Percentiles rank a stretch among this genome's conserved stretches.
Evolutionary conservation across 2,113 vertebrate species (phyloP).

Genomic region (Stegastes partitus): DNA sequence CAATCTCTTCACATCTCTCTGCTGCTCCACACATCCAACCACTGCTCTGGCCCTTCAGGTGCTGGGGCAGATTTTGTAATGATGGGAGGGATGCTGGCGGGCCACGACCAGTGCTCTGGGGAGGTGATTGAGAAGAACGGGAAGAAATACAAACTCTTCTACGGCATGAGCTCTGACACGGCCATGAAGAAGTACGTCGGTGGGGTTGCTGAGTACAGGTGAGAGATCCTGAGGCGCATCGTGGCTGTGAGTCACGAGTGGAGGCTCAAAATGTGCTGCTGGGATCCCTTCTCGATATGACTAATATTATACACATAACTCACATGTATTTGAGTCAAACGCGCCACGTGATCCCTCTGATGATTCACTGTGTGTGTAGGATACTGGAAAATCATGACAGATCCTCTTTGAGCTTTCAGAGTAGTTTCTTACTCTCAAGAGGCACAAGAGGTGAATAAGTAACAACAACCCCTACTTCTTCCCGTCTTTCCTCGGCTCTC

Average conservation of each 20-base stretch:
- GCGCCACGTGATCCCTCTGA: too few species aligned
- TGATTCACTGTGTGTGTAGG: too few species aligned
- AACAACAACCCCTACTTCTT: too few species aligned
- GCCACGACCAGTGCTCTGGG: conserved; percentile 96
- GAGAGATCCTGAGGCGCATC: conserved; percentile 7
- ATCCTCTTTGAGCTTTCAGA: too few species aligned
- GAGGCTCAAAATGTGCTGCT: too few species aligned
- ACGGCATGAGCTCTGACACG: conserved; percentile 98
- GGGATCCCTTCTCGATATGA: too few species aligned
- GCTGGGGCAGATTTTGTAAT: conserved; percentile 98
- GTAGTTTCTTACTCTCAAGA: too few species aligned
- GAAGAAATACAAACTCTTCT: conserved; percentile 96
- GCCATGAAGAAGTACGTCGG: conserved; percentile 98
- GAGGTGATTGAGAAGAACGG: conserved; percentile 94
- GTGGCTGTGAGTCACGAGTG: too few species aligned
- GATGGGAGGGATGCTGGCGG: conserved; percentile 98
- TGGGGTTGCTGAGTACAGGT: conserved; percentile 97
- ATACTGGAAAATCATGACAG: too few species aligned
- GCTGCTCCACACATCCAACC: neutral
- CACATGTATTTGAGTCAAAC: too few species aligned
- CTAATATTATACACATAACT: too few species aligned
- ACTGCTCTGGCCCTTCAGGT: conserved; percentile 79
- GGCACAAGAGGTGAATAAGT: too few species aligned
- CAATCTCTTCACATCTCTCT: neutral
- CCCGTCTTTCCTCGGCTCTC: conserved; percentile 18